Base-by-base conservation (phyloP, 2,797 vertebrate genomes). In the Rhodeus uyekii region DNA sequence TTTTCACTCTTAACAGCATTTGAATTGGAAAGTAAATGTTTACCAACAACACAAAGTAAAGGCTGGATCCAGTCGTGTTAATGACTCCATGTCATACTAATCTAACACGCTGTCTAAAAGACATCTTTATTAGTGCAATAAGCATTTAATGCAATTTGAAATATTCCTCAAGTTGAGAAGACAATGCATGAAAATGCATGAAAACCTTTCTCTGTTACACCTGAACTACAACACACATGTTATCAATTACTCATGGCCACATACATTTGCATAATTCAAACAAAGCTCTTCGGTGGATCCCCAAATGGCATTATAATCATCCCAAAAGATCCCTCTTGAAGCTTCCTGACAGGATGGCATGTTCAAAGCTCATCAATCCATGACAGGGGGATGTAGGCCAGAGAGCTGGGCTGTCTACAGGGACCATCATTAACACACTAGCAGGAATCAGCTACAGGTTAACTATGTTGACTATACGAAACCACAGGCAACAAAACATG, bases 281-380 rank as follows among this genome's bases (percentile, higher is more conserved):
- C 80, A 75, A 81, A 82, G 71, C 80, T 67, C 19, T 38, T 34
- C 5, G 38, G 46, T 67, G 80, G 60, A 67, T 81, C 78, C 68
- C 68, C 61, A 80, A 80, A 73, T 39, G 68, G 42, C 68, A 80
- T 73, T 75, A 50, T 82, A 67, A 75, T 82, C 72, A 76, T 67
- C 80, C 44, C 71, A 67, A 61, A 72, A 82, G 80, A 74, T 76
- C 60, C 36, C 24, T 42, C 61, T 75, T 67, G 80, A 82, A 82
- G 46, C 80, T 75, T 65, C 58, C 71, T 81, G 80, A 82, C 80
- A 76, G 72, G 22, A 76, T 82, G 80, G 71, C 71, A 75, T 81
- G 80, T 82, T 75, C 72, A 67, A 82, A 82, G 71, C 80, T 82
- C 80, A 82, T 82, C 80, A 82, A 82, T 82, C 72, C 72, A 82